phyloP scores from a whole-genome alignment of 1,140 invertebrate species.

The Onthophagus taurus region DNA sequence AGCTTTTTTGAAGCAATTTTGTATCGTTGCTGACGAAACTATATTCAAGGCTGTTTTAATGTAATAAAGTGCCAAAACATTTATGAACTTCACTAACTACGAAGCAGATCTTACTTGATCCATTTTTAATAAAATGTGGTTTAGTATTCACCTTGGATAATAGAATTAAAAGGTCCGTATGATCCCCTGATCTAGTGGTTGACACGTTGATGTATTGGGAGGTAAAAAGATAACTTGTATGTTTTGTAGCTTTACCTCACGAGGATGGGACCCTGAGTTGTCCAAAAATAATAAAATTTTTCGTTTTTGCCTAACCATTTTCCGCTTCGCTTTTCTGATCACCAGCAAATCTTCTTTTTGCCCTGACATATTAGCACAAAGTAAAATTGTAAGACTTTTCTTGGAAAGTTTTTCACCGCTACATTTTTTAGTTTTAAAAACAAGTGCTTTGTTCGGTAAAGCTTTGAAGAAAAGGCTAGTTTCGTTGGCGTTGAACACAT shows the following conservation, averaged over 20 bases:
- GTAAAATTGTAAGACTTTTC: conserved; percentile 36
- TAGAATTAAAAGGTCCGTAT: conserved; percentile 36
- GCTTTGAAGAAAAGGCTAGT: conserved; percentile 32
- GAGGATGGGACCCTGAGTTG: conserved; percentile 27
- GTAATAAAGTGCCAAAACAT: conserved; percentile 10
- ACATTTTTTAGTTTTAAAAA: conserved; percentile 19
- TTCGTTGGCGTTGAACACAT: conserved; percentile 43
- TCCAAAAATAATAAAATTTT: conserved; percentile 34
- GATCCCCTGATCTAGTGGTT: conserved; percentile 42
- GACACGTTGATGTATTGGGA: conserved; percentile 39
- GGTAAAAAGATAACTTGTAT: conserved; percentile 39
- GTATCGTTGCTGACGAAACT: no score
- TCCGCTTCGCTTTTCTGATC: conserved; percentile 34
- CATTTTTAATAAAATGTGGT: conserved; percentile 21
- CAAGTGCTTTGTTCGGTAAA: conserved; percentile 17
- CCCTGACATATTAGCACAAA: conserved; percentile 36
- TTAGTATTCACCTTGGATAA: conserved; percentile 26
- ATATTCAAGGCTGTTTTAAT: conserved; percentile 15
- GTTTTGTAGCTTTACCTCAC: conserved; percentile 25
- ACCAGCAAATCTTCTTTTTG: conserved; percentile 37
- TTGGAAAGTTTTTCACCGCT: conserved; percentile 36
- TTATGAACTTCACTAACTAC: not conserved
- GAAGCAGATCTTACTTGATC: conserved; percentile 9
- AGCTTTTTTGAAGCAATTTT: no score
- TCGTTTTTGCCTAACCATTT: conserved; percentile 31